Percentiles rank a stretch among this genome's conserved stretches.
Conservation (phyloP, 2,113 vertebrate species). For the Syngnathoides biaculeatus region DNA sequence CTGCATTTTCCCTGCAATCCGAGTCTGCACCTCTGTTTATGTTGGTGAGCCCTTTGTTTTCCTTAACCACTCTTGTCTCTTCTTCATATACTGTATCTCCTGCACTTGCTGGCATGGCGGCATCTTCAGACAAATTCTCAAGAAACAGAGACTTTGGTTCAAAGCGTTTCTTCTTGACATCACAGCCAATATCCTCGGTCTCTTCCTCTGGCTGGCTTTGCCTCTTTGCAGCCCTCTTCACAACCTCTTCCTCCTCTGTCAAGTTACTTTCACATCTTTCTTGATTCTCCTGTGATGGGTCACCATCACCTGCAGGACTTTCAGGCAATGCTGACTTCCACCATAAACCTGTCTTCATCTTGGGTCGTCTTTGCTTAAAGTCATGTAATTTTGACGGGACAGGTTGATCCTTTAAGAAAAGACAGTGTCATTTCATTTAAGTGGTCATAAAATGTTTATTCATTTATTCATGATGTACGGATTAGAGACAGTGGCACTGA, state of each 20-base stretch:
- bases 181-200: background rate
- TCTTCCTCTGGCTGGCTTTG: slow-evolving; percentile 4
- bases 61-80: background rate
- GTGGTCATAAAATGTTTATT: background rate
- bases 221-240: slow-evolving; percentile 19
- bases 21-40: background rate
- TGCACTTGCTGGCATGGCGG: accelerated
- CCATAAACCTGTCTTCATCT: background rate
- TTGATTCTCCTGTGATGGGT: background rate
- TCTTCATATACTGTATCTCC: background rate
- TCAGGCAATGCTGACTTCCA: background rate
- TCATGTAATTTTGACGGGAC: background rate
- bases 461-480: no score
- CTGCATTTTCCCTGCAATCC: background rate
- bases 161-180: slow-evolving; percentile 29
- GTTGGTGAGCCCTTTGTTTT: background rate
- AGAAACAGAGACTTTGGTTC: background rate
- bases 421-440: background rate
- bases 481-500: no score
- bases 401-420: background rate
- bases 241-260: background rate
- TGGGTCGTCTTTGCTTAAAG: background rate
- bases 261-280: background rate
- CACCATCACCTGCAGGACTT: background rate
- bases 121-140: slow-evolving; percentile 3